Evolutionary conservation across 2,113 vertebrate genomes (phyloP), one percentile per base, ranked within the genome.

Genomic region (Xenopus tropicalis): DNA sequence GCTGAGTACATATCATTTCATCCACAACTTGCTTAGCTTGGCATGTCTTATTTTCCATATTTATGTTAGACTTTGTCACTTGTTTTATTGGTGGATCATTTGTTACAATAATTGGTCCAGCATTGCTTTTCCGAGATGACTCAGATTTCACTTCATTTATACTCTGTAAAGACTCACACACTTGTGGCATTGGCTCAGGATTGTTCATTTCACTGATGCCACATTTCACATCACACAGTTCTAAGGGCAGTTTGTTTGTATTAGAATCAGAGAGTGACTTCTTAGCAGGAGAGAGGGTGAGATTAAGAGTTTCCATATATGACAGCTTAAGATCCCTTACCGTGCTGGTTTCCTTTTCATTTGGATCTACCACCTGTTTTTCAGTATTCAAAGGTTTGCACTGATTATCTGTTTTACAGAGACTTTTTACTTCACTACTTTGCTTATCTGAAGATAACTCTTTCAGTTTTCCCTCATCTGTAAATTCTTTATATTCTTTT

Each of bases 231-330:
- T 10, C 22, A 11, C 56, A 62, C 12, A 10, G 44, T 24, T 1
- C 0, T 2, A 29, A 21, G 19, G 14, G 4, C 3, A 17, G 1
- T 8, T 11, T 12, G 8, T 43, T 37, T 44, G 16, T n/a, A 6
- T 79, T 79, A 3, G 46, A 44, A 59, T 87, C 81, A 77, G 70
- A 68, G 22, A 74, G 1, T 51, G 73, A 81, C 7, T 83, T 87
- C 85, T 99, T 99, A 77, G 92, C 89, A 42, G 97, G 96, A 66
- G 97, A 99, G 77, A 98, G 88, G 57, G 96, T 99, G 76, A 99
- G 88, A 83, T 98, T 97, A 58, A 99, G 78, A 1, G 92, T 98
- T 88, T 99, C 94, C 97, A 99, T 99, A 83, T 98, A 99, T 74
- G 92, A 93, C 66, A 98, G 83, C 78, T 99, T 99, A 77, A 91